Base-by-base conservation (phyloP, 2,888 invertebrate species). In the Drosophila quinaria region DNA sequence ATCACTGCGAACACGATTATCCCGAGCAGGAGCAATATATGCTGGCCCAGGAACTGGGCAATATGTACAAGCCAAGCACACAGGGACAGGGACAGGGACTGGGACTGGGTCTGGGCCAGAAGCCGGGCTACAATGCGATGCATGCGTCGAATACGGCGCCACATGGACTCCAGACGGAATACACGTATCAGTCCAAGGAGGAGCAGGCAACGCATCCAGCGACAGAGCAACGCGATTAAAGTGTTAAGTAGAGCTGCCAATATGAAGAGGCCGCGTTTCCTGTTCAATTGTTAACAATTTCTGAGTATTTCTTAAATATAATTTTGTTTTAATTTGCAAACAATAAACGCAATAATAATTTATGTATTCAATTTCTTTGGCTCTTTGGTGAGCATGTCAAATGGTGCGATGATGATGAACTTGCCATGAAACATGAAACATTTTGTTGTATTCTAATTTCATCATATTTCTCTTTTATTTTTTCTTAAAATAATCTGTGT, bases 1-100 rank as follows among this genome's bases (percentile, higher is more conserved):
- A 95, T 90, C 96, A 97, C 94, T 97, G 97, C 91, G 96, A 96
- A 80, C 95, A 95, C 81, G 93, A 94, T 55, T 91, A 92, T 68
- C 92, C 93, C 0, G 94, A 94, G 74, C 92, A 92, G 70, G 94
- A 94, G 61, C 93, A 94, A 44, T 92, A 91, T 69, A 92, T 92
- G 89, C 77, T 92, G 54, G 91, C 93, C 4, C 93, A 94, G 65
- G 92, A 92, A 33, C 58, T 92, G 67, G 68, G 83, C 31, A 86
- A 78, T 15, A 73, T 91, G 0, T 91, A 91, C 66, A 91, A 90
- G 47, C 74, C 90, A 1, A 76, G 70, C 4, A 64, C 74, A 55
- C 69, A 74, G 5, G 42, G 50, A 5, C n/a, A n/a, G n/a, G n/a
- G n/a, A n/a, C 69, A 74, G 5, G 42, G 50, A 3, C 81, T 25